Evolutionary conservation across 1,140 invertebrate genomes (phyloP).

Genomic region (Nixonia krombeini): DNA sequence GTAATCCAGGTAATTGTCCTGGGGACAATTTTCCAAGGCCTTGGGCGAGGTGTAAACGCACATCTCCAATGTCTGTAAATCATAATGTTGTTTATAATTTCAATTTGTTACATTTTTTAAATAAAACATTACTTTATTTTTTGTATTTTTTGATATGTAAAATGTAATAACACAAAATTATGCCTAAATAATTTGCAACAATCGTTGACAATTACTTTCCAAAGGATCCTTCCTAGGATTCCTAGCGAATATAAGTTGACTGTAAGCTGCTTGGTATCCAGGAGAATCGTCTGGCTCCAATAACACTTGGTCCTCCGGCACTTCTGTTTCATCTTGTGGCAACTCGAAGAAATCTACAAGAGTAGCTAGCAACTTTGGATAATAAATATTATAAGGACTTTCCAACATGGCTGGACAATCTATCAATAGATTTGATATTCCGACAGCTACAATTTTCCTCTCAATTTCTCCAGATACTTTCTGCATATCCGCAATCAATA

Average conservation of each 20-base stretch:
- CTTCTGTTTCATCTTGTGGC: conserved; percentile 83
- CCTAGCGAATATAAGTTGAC: conserved; percentile 88
- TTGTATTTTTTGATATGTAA: background rate
- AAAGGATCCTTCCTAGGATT: conserved; percentile 82
- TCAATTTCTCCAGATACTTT: conserved; percentile 88
- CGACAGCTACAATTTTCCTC: conserved; percentile 90
- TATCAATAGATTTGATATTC: conserved; percentile 87
- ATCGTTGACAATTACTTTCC: conserved; percentile 68
- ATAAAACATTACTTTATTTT: conserved; percentile 4
- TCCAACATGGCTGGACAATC: conserved; percentile 79
- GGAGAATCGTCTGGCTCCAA: conserved; percentile 88
- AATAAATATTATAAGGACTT: conserved; percentile 77
- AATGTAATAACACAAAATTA: conserved; percentile 18
- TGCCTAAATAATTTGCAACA: background rate
- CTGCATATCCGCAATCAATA: conserved; percentile 88
- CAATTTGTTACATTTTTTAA: conserved; percentile 4
- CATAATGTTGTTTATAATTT: conserved; percentile 28
- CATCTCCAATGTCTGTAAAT: conserved; percentile 76
- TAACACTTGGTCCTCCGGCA: conserved; percentile 87
- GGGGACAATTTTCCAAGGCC: conserved; percentile 77
- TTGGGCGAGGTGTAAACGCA: conserved; percentile 81
- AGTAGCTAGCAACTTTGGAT: conserved; percentile 78
- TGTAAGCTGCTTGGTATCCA: conserved; percentile 91
- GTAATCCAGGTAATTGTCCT: conserved; percentile 74
- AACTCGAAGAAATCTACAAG: conserved; percentile 91